These are phyloP conservation scores for Plestiodon gilberti DNA, from an alignment of 2,113 vertebrate genomes.

Conservation along the genomic window DNA sequence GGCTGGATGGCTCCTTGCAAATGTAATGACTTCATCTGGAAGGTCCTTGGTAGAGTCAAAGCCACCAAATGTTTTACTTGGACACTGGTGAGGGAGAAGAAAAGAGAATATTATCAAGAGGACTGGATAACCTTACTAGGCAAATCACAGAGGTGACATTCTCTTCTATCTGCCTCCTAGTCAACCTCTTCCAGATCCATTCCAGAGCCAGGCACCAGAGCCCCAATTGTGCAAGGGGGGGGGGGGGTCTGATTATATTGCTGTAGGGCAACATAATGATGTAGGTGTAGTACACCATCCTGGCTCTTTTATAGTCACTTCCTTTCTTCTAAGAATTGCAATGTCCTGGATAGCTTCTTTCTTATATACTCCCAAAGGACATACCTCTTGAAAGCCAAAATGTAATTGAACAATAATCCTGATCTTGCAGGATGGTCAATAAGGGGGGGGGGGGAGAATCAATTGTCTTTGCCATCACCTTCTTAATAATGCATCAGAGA, in stretches of 20 bases:
- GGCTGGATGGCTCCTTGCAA: constrained; percentile 95
- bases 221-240: too few species aligned
- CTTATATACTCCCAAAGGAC: not conserved
- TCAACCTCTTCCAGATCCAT: too few species aligned
- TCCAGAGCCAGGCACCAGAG: not conserved
- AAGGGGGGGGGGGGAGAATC: constrained; percentile 62
- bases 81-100: constrained; percentile 81
- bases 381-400: constrained; percentile 38
- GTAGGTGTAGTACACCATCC: too few species aligned
- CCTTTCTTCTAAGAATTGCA: constrained; percentile 25
- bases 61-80: constrained; percentile 97
- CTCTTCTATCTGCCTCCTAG: not conserved
- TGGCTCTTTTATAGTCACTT: not conserved
- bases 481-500: constrained; percentile 75
- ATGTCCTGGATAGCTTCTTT: not conserved
- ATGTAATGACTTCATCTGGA: constrained; percentile 96
- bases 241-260: too few species aligned
- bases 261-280: too few species aligned
- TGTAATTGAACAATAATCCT: constrained; percentile 46
- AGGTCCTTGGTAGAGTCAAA: constrained; percentile 98
- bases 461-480: constrained; percentile 69
- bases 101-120: not conserved
- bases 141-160: not conserved
- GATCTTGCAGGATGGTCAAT: constrained; percentile 42
- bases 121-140: not conserved